Conservation (phyloP, 2,113 vertebrate species). For the Mustelus asterias region DNA sequence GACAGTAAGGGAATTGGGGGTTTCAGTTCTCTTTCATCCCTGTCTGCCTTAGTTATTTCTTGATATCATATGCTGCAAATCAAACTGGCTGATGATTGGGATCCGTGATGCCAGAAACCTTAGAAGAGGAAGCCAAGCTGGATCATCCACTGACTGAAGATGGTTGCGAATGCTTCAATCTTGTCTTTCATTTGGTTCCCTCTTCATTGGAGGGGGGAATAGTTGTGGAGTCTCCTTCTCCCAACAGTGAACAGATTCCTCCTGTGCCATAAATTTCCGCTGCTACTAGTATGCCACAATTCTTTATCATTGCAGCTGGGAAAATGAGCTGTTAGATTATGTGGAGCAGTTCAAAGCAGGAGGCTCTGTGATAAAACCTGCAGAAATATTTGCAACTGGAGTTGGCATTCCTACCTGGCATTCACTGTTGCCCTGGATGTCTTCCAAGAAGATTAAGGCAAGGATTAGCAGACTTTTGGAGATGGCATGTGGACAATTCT, state of each 20-base stretch:
- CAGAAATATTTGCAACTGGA: neutral
- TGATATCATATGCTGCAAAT: too few relatives aligned
- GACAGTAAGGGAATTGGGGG: too few relatives aligned
- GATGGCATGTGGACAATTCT: neutral
- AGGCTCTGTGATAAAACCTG: neutral
- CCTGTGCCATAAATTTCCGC: neutral
- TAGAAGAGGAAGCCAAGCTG: neutral
- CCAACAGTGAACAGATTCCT: neutral
- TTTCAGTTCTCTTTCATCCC: too few relatives aligned
- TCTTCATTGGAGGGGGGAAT: neutral
- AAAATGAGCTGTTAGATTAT: neutral
- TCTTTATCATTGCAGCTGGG: neutral
- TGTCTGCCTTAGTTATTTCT: too few relatives aligned
- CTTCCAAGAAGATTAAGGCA: neutral
- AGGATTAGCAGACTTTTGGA: neutral
- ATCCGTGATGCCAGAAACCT: too few relatives aligned
- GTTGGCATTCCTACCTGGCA: neutral
- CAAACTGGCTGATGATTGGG: too few relatives aligned
- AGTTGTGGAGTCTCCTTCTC: neutral
- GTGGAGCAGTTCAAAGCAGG: neutral
- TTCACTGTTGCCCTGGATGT: neutral
- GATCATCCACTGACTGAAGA: neutral
- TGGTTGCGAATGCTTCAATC: neutral
- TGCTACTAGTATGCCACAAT: neutral
- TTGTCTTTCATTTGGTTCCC: neutral